Base-by-base conservation (phyloP, 2,797 vertebrate species). In the Dipus sagitta region DNA sequence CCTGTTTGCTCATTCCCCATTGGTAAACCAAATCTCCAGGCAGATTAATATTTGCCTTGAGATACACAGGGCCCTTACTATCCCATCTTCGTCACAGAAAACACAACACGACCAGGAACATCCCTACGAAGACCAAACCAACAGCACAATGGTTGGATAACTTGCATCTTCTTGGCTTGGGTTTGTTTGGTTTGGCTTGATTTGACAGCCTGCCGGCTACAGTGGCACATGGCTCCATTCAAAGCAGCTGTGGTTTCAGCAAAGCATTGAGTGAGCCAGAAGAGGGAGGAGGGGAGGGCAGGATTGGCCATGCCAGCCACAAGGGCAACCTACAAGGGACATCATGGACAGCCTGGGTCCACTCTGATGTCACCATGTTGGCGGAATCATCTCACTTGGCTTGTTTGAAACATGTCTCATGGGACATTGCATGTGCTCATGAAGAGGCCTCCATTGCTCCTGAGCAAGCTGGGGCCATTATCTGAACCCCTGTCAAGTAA, bases 41-140 rank as follows among this genome's bases (percentile, higher is more conserved):
- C 58, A 95, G 88, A 58, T 93, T 79, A 86, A 78, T 76, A 74
- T 91, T 85, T 95, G 84, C 30, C 70, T 90, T 78, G 34, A 34
- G 34, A 74, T 42, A 82, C 8, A 65, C 1, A 87, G 91, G 42
- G 52, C 4, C 68, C 1, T 3, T 21, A 91, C 24, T 67, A 32
- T 20, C 21, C 26, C 14, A 32, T 28, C 47, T 3, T 1, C 24
- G 38, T 42, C 68, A 68, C n/a, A 67, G 72, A 52, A 92, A 79
- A 72, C 42, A 26, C 6, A 21, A 72, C 32, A 47, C 68, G 68
- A 15, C 28, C 62, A 86, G 20, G 17, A 62, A 86, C 42, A 20
- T 38, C 30, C 20, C 26, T 10, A 54, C 52, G 8, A 54, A 54
- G 14, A 11, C 23, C 8, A 74, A 74, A 23, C 3, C 84, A 38